Evolutionary conservation across 2,888 invertebrate genomes (phyloP).

Genomic region (Gibbula magus): DNA sequence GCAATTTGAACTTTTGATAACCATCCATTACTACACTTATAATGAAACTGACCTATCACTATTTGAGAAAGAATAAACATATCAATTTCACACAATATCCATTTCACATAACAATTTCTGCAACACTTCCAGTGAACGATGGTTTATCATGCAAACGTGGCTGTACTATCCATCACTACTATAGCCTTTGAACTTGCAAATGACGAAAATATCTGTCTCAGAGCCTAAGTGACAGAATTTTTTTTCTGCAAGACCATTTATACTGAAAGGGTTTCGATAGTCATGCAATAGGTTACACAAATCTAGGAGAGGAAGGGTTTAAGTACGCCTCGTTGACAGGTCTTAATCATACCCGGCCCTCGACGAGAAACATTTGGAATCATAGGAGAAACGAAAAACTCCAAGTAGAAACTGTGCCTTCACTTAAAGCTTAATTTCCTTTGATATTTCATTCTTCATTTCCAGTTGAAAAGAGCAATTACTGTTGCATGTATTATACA

Average conservation of each 20-base stretch:
- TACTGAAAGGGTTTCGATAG: neutral
- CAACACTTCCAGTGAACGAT: no score
- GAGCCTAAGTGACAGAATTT: neutral
- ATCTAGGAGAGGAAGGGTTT: neutral
- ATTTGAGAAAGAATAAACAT: no score
- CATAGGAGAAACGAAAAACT: neutral
- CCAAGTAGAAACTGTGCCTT: neutral
- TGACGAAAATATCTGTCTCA: neutral
- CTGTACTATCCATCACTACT: no score
- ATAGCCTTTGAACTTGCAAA: neutral
- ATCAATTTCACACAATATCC: no score
- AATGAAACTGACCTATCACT: no score
- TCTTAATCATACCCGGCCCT: neutral
- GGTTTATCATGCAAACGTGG: no score
- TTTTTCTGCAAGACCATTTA: neutral
- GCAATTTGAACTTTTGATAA: no score
- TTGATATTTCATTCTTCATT: constrained; percentile 21
- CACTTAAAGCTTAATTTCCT: constrained; percentile 13
- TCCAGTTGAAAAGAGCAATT: constrained; percentile 16
- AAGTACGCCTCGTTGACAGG: neutral
- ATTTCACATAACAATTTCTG: no score
- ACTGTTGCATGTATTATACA: neutral
- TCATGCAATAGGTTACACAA: neutral
- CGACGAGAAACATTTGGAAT: neutral
- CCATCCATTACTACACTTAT: no score